Conservation (phyloP, 2,888 invertebrate species). For the Sphaerophoria rueppellii region DNA sequence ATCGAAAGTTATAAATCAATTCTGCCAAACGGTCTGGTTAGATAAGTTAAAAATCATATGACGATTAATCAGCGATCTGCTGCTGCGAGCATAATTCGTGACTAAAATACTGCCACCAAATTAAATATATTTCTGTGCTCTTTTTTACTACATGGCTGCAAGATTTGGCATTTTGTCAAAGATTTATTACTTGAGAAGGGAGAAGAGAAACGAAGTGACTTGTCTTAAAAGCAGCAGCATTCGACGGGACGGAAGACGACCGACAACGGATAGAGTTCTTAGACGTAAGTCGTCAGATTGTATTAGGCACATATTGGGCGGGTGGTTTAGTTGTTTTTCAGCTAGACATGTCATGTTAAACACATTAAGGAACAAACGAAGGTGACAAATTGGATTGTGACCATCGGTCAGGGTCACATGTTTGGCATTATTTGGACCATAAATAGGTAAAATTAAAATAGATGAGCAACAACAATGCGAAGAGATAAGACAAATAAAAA, state of each 20-base stretch:
- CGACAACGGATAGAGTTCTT: no score
- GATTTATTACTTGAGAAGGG: constrained; percentile 57
- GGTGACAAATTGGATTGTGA: constrained; percentile 69
- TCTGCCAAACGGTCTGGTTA: constrained; percentile 52
- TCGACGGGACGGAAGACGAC: not conserved
- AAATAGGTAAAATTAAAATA: constrained; percentile 65
- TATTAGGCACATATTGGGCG: constrained; percentile 34
- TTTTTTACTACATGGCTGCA: constrained; percentile 41
- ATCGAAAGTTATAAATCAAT: constrained; percentile 26
- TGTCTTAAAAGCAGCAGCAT: not conserved
- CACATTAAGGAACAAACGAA: constrained; percentile 68
- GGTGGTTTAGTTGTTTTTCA: constrained; percentile 18
- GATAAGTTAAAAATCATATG: constrained; percentile 70
- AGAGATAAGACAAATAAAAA: constrained; percentile 6
- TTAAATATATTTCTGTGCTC: constrained; percentile 49
- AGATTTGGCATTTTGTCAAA: constrained; percentile 64
- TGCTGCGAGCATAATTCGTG: constrained; percentile 54
- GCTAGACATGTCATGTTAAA: constrained; percentile 54
- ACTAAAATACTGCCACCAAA: constrained; percentile 59
- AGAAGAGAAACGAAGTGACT: not conserved
- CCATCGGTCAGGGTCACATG: constrained; percentile 59
- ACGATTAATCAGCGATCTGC: constrained; percentile 55
- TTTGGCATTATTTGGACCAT: constrained; percentile 64
- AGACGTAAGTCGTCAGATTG: not conserved
- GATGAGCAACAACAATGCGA: constrained; percentile 30